Evolutionary conservation across 1,140 invertebrate genomes (phyloP).

Genomic region (Amyelois transitella): DNA sequence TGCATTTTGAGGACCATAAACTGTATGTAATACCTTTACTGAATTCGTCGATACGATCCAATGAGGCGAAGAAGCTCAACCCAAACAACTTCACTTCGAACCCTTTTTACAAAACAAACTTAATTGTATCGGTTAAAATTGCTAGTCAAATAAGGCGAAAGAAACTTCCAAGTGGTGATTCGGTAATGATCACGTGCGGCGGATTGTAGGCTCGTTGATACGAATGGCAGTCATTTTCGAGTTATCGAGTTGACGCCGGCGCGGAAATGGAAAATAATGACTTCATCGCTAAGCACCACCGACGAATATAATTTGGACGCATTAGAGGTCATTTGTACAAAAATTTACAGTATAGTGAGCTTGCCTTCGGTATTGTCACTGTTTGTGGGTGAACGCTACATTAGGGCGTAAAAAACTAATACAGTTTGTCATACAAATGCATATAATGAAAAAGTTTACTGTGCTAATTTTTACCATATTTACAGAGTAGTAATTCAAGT

Average conservation of each 20-base stretch:
- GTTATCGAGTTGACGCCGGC: slow-evolving; percentile 65
- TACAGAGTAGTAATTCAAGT: no score
- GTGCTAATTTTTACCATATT: no score
- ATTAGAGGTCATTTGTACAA: slow-evolving; percentile 55
- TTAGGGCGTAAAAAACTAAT: background rate
- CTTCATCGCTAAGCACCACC: slow-evolving; percentile 56
- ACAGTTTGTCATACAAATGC: background rate
- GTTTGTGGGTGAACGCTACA: background rate
- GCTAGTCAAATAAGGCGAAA: slow-evolving; percentile 18
- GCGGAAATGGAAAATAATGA: slow-evolving; percentile 71
- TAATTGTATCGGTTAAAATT: slow-evolving; percentile 15
- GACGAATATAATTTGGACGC: slow-evolving; percentile 59
- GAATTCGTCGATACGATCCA: no score
- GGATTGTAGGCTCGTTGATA: slow-evolving; percentile 45
- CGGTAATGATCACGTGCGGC: slow-evolving; percentile 43
- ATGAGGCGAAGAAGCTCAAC: background rate
- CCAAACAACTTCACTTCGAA: background rate
- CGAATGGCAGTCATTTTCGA: slow-evolving; percentile 65
- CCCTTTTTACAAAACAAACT: background rate
- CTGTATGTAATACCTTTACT: no score
- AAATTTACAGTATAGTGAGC: slow-evolving; percentile 14
- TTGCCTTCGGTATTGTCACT: slow-evolving; percentile 9
- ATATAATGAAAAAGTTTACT: background rate
- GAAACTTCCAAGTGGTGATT: slow-evolving; percentile 27
- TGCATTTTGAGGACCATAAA: no score